Evolutionary conservation across 2,888 invertebrate genomes (phyloP).

Genomic region (Cataglyphis cursor): DNA sequence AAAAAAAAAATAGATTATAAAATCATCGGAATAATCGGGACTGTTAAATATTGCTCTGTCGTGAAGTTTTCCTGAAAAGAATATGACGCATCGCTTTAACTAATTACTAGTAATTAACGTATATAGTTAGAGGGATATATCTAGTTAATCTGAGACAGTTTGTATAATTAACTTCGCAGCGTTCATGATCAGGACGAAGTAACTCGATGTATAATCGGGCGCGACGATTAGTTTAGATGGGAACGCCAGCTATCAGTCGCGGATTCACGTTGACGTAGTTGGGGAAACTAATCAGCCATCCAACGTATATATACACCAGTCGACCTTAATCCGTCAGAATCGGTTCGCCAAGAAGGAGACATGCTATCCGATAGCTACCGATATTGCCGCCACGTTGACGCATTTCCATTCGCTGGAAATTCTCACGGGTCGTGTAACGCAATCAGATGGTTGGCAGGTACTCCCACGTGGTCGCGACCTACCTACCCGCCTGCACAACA

Average conservation of each 20-base stretch:
- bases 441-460: slow-evolving; percentile 71
- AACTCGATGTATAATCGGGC: slow-evolving; percentile 34
- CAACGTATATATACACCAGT: slow-evolving; percentile 49
- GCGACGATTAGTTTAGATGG: slow-evolving; percentile 52
- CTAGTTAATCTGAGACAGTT: slow-evolving; percentile 1
- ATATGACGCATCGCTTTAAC: neutral
- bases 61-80: neutral
- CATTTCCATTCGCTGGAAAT: slow-evolving; percentile 67
- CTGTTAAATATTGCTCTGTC: neutral
- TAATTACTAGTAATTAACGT: neutral
- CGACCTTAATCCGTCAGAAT: slow-evolving; percentile 56
- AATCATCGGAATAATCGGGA: neutral
- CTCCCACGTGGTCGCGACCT: slow-evolving; percentile 68
- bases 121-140: neutral
- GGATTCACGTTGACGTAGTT: slow-evolving; percentile 44
- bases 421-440: slow-evolving; percentile 67
- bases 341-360: slow-evolving; percentile 60
- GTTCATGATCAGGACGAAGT: slow-evolving; percentile 6
- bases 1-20: neutral
- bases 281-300: slow-evolving; percentile 59
- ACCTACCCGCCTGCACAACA: slow-evolving; percentile 50
- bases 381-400: slow-evolving; percentile 63
- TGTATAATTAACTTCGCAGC: slow-evolving; percentile 17
- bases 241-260: slow-evolving; percentile 23
- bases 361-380: slow-evolving; percentile 59